Evolutionary conservation across 2,797 vertebrate genomes (phyloP).

Genomic region (Takifugu rubripes): DNA sequence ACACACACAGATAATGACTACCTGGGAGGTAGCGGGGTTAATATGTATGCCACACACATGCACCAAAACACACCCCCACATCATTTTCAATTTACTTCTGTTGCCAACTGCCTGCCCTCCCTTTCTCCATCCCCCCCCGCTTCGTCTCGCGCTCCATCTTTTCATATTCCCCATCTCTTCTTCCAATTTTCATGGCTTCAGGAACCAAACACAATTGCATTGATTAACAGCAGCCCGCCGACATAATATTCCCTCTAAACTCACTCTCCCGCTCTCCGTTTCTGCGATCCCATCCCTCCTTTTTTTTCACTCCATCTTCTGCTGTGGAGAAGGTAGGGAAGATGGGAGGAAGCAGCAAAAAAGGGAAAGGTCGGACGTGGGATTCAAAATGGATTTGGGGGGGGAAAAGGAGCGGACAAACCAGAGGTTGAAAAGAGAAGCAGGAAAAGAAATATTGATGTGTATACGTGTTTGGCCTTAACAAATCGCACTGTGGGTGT

Average conservation of each 20-base stretch:
- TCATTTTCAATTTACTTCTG: slow-evolving; percentile 79
- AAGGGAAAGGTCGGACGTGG: slow-evolving; percentile 24
- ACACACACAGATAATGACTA: slow-evolving; percentile 64
- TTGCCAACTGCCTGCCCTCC: slow-evolving; percentile 66
- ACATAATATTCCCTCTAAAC: slow-evolving; percentile 66
- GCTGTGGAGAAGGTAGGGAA: neutral
- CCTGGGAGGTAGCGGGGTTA: slow-evolving; percentile 63
- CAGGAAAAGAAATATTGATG: slow-evolving; percentile 72
- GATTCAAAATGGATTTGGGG: slow-evolving; percentile 3
- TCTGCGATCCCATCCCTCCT: slow-evolving; percentile 23
- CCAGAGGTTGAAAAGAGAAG: slow-evolving; percentile 47
- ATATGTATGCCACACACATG: slow-evolving; percentile 58
- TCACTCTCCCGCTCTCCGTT: slow-evolving; percentile 28
- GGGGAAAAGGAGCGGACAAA: slow-evolving; percentile 6
- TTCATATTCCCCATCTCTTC: slow-evolving; percentile 57
- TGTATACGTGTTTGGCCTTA: slow-evolving; percentile 75
- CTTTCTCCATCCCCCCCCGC: slow-evolving; percentile 45
- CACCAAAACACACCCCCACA: slow-evolving; percentile 51
- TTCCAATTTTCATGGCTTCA: slow-evolving; percentile 68
- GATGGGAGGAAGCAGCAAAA: slow-evolving; percentile 1
- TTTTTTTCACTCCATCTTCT: slow-evolving; percentile 36
- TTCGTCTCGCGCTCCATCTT: slow-evolving; percentile 40
- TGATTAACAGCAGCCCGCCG: slow-evolving; percentile 68
- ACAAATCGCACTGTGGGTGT: slow-evolving; percentile 56
- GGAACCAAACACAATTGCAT: slow-evolving; percentile 70